Evolutionary conservation across 1,140 invertebrate genomes (phyloP), one percentile per base, ranked within the genome.

Genomic region (Meloidogyne floridensis): DNA sequence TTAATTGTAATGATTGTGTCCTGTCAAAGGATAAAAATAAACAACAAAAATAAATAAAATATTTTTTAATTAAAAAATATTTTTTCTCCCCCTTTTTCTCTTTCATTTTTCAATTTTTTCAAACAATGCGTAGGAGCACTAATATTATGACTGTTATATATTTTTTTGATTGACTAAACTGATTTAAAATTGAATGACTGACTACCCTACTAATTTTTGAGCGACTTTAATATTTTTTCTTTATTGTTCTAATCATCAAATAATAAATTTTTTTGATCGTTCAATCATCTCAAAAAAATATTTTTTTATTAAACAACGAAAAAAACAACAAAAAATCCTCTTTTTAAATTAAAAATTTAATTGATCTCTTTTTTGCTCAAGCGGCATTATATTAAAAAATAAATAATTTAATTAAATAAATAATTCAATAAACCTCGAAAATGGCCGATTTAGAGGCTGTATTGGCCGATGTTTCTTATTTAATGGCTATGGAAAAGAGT

Each of bases 401-500:
- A 32, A n/a, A 20, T 51, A 11, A 42, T n/a, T 11, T 15, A 79
- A 32, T 32, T 32, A 2, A 32, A 32, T 32, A 32, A 32, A 32
- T 1, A 32, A 32, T 32, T 32, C 1, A 32, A 65, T 71, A 42
- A 56, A 77, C 56, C 43, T 32, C 43, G 15, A 79, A 10, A 79
- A 79, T 79, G 77, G 77, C 77, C 18, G 77, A 79, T 72, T 72
- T 79, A n/a, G 77, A 79, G 65, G 77, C 77, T 7, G 80, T 80
- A 87, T 93, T 99, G 92, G 98, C 97, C 90, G 98, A 99, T 93
- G 98, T 99, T 92, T 98, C 96, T 94, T 99, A 99, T 93, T 93
- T 99, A 89, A 99, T 99, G 97, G 98, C 98, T 88, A 99, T 99
- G 97, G 98, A 99, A 92, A 99, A 99, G 93, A 97, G 95, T 90